These are phyloP conservation scores for Zoroaster sp. DNA, from an alignment of 53 echinoderm and acorn worm species.

Conservation along the genomic window DNA sequence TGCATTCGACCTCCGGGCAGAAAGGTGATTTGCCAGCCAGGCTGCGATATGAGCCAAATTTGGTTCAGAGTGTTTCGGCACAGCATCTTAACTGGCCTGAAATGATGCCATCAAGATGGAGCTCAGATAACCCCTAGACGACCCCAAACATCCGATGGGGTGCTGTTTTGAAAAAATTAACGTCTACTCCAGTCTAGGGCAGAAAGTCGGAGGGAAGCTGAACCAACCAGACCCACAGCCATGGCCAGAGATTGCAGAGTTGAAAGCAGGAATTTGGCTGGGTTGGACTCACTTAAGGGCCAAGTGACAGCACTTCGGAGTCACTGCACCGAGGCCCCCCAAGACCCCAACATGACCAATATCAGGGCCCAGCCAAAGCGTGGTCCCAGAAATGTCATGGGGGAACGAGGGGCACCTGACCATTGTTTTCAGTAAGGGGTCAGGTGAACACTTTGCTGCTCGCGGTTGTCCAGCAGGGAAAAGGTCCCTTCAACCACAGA, in stretches of 20 bases:
- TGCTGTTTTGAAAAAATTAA: slow-evolving; percentile 8
- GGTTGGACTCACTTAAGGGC: neutral
- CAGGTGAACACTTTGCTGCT: neutral
- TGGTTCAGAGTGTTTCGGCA: slow-evolving; percentile 43
- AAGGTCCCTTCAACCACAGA: neutral
- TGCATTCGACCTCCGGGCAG: slow-evolving; percentile 34
- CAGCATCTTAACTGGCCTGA: slow-evolving; percentile 38
- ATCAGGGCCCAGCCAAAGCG: neutral
- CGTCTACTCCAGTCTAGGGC: neutral
- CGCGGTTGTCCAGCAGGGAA: neutral
- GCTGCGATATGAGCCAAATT: slow-evolving; percentile 17
- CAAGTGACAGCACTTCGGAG: neutral
- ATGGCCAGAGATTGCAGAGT: neutral
- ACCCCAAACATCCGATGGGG: neutral
- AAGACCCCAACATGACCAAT: neutral
- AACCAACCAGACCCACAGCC: neutral
- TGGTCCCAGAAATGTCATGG: neutral
- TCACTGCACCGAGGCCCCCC: neutral
- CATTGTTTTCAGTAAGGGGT: slow-evolving; percentile 7
- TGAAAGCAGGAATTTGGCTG: neutral
- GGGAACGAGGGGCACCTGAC: neutral
- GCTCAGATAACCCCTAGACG: neutral
- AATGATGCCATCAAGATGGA: slow-evolving; percentile 24
- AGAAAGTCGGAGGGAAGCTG: neutral
- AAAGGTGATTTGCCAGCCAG: slow-evolving; percentile 22